These are phyloP conservation scores for Lemur catta DNA, from an alignment of 2,797 vertebrate genomes.

Conservation along the genomic window DNA sequence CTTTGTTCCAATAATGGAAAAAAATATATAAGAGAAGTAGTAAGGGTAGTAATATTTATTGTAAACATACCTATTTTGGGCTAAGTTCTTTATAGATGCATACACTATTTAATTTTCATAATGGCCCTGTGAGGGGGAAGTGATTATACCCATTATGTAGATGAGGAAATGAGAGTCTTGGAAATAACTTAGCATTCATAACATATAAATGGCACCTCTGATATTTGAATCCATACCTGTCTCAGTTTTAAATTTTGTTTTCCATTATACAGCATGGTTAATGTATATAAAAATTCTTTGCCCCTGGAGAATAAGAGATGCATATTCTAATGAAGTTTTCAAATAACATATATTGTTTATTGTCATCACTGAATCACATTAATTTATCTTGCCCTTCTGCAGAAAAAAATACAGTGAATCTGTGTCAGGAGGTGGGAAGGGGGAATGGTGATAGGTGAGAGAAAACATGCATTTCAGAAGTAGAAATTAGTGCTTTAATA, in stretches of 20 bases:
- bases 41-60: not conserved
- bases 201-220: not conserved
- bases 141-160: not conserved
- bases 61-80: not conserved
- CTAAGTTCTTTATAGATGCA: not conserved
- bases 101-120: not conserved
- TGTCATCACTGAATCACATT: not conserved
- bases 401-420: not conserved
- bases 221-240: not conserved
- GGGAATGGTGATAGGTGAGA: not conserved
- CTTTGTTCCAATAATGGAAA: not conserved
- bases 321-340: not conserved
- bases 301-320: not conserved
- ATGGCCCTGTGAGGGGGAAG: not conserved
- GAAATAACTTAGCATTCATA: not conserved
- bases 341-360: not conserved
- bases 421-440: rapidly evolving
- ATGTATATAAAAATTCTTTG: not conserved
- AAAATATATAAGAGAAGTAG: not conserved
- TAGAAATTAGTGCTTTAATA: not conserved
- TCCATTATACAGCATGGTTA: not conserved
- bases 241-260: not conserved
- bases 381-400: not conserved
- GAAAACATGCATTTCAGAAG: not conserved
- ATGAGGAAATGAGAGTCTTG: not conserved